These are phyloP conservation scores for Ceraclea dissimilis DNA, from an alignment of 2,888 invertebrate genomes.

Conservation along the genomic window DNA sequence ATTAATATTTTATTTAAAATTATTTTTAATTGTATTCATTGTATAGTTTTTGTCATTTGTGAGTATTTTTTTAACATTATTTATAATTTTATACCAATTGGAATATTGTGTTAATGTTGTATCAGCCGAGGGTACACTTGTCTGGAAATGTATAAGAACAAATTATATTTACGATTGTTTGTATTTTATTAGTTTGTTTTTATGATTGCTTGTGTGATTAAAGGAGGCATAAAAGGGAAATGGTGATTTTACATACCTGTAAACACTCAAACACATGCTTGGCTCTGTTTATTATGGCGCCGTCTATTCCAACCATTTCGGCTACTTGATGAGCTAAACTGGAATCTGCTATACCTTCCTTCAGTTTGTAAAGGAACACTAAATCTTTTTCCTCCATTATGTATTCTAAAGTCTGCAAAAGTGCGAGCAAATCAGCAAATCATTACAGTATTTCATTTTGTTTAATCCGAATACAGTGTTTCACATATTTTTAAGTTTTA, in stretches of 20 bases:
- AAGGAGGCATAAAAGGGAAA: no score
- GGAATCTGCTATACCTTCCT: slow-evolving; percentile 48
- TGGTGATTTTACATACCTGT: slow-evolving; percentile 31
- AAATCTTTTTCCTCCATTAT: slow-evolving; percentile 50
- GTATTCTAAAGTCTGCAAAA: slow-evolving; percentile 53
- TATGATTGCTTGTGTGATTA: not conserved
- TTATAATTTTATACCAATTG: slow-evolving; percentile 10
- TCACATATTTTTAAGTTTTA: not conserved
- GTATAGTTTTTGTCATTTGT: not conserved
- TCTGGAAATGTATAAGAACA: slow-evolving; percentile 30
- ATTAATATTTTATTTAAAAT: not conserved
- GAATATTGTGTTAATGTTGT: slow-evolving; percentile 32
- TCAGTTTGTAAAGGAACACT: slow-evolving; percentile 60
- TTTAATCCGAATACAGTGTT: no score
- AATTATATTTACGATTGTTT: not conserved
- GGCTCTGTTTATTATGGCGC: slow-evolving; percentile 47
- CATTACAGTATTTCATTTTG: no score
- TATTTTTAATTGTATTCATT: not conserved
- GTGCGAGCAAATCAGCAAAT: slow-evolving; percentile 1
- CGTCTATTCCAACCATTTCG: slow-evolving; percentile 48
- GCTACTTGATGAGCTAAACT: slow-evolving; percentile 66
- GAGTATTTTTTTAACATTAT: not conserved
- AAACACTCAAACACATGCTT: slow-evolving; percentile 37
- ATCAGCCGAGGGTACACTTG: slow-evolving; percentile 34
- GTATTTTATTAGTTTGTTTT: not conserved